Base-by-base conservation (phyloP, 2,797 vertebrate genomes). In the Prionace glauca region DNA sequence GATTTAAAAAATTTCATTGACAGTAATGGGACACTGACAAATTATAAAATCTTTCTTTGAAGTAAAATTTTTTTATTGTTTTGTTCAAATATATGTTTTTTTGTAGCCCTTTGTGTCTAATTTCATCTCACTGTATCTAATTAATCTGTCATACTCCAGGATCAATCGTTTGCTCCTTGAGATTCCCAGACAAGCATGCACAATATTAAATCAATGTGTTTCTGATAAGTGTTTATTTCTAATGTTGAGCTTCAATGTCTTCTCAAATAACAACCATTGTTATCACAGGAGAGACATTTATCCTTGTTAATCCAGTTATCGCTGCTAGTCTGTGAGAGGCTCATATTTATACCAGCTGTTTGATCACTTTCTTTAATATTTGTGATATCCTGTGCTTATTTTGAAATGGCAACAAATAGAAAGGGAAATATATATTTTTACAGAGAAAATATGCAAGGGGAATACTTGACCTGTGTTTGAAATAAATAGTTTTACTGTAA, bases 251-350 rank as follows among this genome's bases (percentile, higher is more conserved):
- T 69, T 69, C n/a, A 92, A 67, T 36, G 90, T 92, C 65, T 90
- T 62, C 14, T 90, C 56, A 62, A 65, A 62, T 90, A 12, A 90
- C 60, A 92, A 24, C 16, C n/a, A 41, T 92, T 92, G 90, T 92
- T 69, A 67, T 69, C 32, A 92, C 20, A 41, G 62, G 20, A 92
- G 36, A 65, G 16, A 91, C 29, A 69, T 92, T 41, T 92, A 92
- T 92, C 9, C 90, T 92, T 92, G 62, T 36, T 69, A 69, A 92
- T 69, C 90, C 65, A 24, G 62, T 92, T 92, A 92, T 24, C n/a
- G 41, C 41, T 36, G 65, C 62, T 41, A 62, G 29, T 90, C 5
- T 90, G 14, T 67, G 24, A 32, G 60, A 69, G 65, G 29, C n/a
- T 92, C 62, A 92, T 9, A 67, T 69, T 62, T 41, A 10, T n/a